Percentiles rank a stretch among this genome's conserved stretches.
Conservation (phyloP, 2,113 vertebrate species). For the Origma solitaria region DNA sequence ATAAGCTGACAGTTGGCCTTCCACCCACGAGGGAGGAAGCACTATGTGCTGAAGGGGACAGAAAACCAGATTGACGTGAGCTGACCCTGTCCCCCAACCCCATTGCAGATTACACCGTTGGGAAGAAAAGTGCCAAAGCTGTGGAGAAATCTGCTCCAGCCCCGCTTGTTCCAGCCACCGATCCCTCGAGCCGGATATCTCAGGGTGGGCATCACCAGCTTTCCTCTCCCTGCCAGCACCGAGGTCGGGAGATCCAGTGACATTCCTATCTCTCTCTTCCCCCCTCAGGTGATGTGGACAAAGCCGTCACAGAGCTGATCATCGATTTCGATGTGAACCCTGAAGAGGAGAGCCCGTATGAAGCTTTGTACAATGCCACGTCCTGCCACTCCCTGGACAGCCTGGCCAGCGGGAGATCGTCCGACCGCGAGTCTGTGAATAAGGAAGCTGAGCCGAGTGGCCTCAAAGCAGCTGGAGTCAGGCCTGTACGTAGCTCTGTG, state of each 20-base stretch:
- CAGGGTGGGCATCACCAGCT: slow-evolving; percentile 57
- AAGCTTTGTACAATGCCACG: slow-evolving; percentile 88
- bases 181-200: slow-evolving; percentile 62
- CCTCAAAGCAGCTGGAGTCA: slow-evolving; percentile 62
- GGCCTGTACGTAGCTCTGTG: slow-evolving; percentile 62
- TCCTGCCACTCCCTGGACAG: slow-evolving; percentile 96
- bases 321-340: slow-evolving; percentile 74
- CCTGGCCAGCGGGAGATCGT: slow-evolving; percentile 88
- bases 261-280: background rate
- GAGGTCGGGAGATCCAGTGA: background rate
- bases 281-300: slow-evolving; percentile 79
- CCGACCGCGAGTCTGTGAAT: slow-evolving; percentile 83
- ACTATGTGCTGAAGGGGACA: background rate
- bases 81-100: background rate
- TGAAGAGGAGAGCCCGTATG: slow-evolving; percentile 89
- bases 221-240: background rate
- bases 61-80: background rate
- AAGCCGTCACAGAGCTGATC: slow-evolving; percentile 79
- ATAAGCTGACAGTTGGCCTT: background rate
- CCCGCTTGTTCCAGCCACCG: background rate
- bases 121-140: slow-evolving; percentile 75
- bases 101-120: slow-evolving; percentile 80
- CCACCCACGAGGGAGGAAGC: background rate
- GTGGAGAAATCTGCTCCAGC: slow-evolving; percentile 63
- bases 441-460: slow-evolving; percentile 75